Percentiles rank a stretch among this genome's conserved stretches.
Evolutionary conservation across 2,888 invertebrate genomes (phyloP).

Genomic region (Drosophila multiciliata): DNA sequence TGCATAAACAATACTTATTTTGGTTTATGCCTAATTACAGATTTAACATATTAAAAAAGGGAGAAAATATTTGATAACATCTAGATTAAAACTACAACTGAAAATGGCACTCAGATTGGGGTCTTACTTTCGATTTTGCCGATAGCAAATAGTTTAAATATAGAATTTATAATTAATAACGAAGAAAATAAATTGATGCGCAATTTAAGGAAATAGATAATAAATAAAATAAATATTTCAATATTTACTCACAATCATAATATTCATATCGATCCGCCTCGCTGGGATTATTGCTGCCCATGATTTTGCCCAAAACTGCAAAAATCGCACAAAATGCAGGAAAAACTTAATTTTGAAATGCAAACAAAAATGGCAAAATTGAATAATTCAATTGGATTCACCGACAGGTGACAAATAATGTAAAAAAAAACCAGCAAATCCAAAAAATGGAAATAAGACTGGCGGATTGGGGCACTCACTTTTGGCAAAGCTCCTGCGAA

Average conservation of each 20-base stretch:
- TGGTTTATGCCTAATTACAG: neutral
- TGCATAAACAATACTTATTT: neutral
- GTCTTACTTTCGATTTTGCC: neutral
- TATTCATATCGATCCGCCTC: conserved; percentile 83
- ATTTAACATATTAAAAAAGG: neutral
- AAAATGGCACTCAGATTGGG: neutral
- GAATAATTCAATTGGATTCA: conserved; percentile 67
- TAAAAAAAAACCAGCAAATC: conserved; percentile 7
- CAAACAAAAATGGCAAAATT: conserved; percentile 28
- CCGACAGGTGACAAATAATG: conserved; percentile 25
- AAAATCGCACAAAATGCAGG: conserved; percentile 12
- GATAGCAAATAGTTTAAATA: neutral
- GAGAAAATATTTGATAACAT: neutral
- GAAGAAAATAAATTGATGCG: neutral
- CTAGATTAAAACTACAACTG: neutral
- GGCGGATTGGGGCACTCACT: conserved; percentile 60
- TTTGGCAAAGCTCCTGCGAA: conserved; percentile 72
- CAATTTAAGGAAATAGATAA: conserved; percentile 1
- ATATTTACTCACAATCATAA: conserved; percentile 82
- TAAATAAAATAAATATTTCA: conserved; percentile 1
- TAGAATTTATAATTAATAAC: neutral
- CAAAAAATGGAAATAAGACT: neutral
- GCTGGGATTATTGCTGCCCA: conserved; percentile 84
- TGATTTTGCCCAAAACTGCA: conserved; percentile 83
- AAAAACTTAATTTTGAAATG: conserved; percentile 24